These are phyloP conservation scores for Marasmarcha lunaedactyla DNA, from an alignment of 2,888 invertebrate genomes.

Conservation along the genomic window DNA sequence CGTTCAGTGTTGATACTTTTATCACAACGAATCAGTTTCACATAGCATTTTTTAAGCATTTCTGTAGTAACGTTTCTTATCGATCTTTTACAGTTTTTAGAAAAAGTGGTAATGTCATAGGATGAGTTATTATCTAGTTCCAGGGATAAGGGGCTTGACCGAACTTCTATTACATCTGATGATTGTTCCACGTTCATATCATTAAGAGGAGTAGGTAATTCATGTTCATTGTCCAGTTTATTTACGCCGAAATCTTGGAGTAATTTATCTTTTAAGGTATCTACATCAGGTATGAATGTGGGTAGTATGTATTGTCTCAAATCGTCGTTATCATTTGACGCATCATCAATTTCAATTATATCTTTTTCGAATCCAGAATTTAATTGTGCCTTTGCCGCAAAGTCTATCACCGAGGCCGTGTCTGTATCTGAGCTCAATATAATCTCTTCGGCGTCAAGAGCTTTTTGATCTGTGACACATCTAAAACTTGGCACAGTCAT, in stretches of 20 bases:
- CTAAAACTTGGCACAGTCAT: background rate
- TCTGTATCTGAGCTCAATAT: background rate
- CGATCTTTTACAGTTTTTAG: too few species aligned
- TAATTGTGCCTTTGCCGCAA: background rate
- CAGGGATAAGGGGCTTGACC: too few species aligned
- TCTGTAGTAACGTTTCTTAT: too few species aligned
- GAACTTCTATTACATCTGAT: too few species aligned
- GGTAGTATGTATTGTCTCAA: constrained; percentile 4
- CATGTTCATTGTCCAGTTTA: too few species aligned
- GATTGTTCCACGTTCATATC: too few species aligned
- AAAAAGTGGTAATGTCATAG: too few species aligned
- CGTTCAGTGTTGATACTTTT: background rate
- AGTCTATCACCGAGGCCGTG: background rate
- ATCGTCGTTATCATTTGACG: constrained; percentile 27
- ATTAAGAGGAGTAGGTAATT: too few species aligned
- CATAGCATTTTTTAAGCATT: background rate
- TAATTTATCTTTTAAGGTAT: constrained; percentile 20
- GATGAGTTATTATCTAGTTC: too few species aligned
- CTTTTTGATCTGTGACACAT: too few species aligned
- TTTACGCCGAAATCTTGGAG: constrained; percentile 19
- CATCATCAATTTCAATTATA: constrained; percentile 37
- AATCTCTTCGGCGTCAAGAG: background rate
- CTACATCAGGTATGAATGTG: constrained; percentile 15
- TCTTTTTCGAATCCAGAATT: constrained; percentile 12
- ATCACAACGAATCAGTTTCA: background rate